Conservation (phyloP, 2,113 vertebrate genomes). For the Phalacrocorax aristotelis region DNA sequence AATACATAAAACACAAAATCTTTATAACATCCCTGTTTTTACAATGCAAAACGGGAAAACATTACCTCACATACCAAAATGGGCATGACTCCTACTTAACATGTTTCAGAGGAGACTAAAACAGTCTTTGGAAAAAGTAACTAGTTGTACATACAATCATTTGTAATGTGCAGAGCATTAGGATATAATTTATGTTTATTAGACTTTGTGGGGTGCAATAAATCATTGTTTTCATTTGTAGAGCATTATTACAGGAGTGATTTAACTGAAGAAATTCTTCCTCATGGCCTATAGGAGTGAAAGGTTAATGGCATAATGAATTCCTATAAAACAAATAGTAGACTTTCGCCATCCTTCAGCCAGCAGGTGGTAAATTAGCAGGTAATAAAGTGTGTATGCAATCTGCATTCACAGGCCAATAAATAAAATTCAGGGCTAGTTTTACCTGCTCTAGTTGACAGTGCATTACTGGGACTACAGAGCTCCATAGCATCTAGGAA, state of each 20-base stretch:
- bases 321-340: constrained; percentile 72
- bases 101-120: neutral
- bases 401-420: constrained; percentile 54
- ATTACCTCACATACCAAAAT: neutral
- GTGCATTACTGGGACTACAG: neutral
- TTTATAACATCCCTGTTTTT: neutral
- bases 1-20: neutral
- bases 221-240: constrained; percentile 65
- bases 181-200: constrained; percentile 52
- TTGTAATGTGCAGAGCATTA: neutral
- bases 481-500: neutral
- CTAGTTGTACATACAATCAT: neutral
- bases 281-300: constrained; percentile 21
- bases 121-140: neutral
- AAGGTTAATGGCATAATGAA: constrained; percentile 77
- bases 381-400: constrained; percentile 61
- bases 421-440: constrained; percentile 41
- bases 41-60: accelerated
- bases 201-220: constrained; percentile 15
- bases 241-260: constrained; percentile 50
- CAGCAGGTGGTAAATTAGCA: constrained; percentile 70
- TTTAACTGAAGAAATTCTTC: constrained; percentile 51
- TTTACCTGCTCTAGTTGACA: constrained; percentile 28
- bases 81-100: neutral
- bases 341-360: constrained; percentile 55